Base-by-base conservation (phyloP, 64 coral and sea anemone species). In the Anthopleura sola region DNA sequence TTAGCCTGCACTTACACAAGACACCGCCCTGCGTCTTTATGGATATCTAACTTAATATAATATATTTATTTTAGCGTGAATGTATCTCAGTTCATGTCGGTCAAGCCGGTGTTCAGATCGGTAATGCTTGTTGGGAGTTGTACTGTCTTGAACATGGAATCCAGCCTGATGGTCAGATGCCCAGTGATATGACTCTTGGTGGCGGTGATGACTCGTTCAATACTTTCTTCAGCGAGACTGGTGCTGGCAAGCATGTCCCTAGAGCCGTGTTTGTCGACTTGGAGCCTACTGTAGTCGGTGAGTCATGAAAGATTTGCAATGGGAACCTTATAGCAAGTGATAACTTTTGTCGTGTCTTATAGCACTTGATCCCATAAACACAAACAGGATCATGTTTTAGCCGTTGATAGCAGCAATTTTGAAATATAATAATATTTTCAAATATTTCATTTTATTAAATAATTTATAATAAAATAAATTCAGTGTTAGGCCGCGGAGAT, bases 91-190 rank as follows among this genome's bases (percentile, higher is more conserved):
- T 79, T 20, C 76, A 79, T 14, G 76, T 79, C 20, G 76, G 76
- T 48, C 76, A 79, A 44, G 76, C 76, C 16, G 76, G 76, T n/a
- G 76, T 79, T 46, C 76, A 79, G 37, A 79, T 79, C 14, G 76
- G 76, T 24, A 79, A 79, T 48, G 76, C 76, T 26, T 79, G 76
- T 79, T 79, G 76, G 76, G 76, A 79, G 44, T 6, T 79, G 76
- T 79, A 79, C 76, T 79, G 76, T 23, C 76, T 79, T 79, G 76
- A 79, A 79, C 76, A 79, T 24, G 76, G 76, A 44, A 79, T 79
- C 76, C 76, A 79, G 39, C 76, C 76, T 17, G 76, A 79, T 79
- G 76, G 76, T 79, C 76, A 79, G 76, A 79, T 79, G 76, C 76
- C 76, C 18, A 79, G 76, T 21, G 76, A 79, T 26, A 79, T 20